A percentile compares a stretch with the other conserved stretches of the same genome.
Evolutionary conservation across 1,140 invertebrate species (phyloP).

Genomic region (Tetraneura akinire): DNA sequence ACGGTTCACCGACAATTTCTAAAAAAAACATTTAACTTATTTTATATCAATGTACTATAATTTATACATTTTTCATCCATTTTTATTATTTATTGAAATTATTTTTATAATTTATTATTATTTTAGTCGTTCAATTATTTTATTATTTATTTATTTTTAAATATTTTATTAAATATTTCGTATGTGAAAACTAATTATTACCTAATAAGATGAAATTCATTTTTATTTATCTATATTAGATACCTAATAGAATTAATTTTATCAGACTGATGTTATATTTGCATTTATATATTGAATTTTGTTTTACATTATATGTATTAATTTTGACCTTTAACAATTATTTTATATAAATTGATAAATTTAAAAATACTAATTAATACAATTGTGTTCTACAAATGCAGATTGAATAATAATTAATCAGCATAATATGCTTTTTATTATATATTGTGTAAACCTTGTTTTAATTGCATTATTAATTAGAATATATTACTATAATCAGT

Average conservation of each 20-base stretch:
- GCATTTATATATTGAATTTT: too few species aligned
- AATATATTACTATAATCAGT: too few species aligned
- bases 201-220: not conserved
- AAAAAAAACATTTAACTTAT: conserved; percentile 38
- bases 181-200: not conserved
- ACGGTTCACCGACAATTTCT: conserved; percentile 31
- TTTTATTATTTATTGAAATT: conserved; percentile 19
- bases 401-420: too few species aligned
- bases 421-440: too few species aligned
- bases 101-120: not conserved
- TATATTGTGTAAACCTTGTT: too few species aligned
- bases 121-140: not conserved
- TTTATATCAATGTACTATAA: not conserved
- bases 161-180: not conserved
- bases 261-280: conserved; percentile 13
- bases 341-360: too few species aligned
- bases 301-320: too few species aligned
- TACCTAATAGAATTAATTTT: not conserved
- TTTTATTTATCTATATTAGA: conserved; percentile 36
- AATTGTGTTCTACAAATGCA: too few species aligned
- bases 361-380: too few species aligned
- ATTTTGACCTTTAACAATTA: too few species aligned
- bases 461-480: too few species aligned
- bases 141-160: not conserved
- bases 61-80: conserved; percentile 1